Percentiles rank a stretch among this genome's conserved stretches.
Evolutionary conservation across 2,797 vertebrate genomes (phyloP).

Genomic region (Acipenser ruthenus): DNA sequence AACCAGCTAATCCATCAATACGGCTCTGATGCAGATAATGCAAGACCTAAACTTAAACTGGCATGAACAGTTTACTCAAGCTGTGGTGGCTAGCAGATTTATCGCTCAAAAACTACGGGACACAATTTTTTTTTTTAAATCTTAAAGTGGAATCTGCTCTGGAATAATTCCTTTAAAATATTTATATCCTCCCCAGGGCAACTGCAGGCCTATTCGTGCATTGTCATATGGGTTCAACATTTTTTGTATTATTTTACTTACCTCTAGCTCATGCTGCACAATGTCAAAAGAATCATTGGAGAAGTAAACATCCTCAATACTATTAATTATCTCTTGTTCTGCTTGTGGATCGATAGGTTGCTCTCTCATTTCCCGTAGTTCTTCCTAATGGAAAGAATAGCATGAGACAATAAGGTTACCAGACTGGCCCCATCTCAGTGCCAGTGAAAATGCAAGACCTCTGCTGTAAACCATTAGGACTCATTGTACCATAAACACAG

Average conservation of each 20-base stretch:
- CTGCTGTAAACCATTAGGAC: no score
- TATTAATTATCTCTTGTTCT: slow-evolving; percentile 92
- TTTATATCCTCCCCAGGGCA: neutral
- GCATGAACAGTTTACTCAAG: neutral
- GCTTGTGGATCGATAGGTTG: slow-evolving; percentile 85
- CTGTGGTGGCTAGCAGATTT: neutral
- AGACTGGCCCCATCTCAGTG: no score
- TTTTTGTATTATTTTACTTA: slow-evolving; percentile 39
- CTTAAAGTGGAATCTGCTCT: neutral
- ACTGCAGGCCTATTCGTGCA: neutral
- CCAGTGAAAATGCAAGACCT: no score
- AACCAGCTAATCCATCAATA: slow-evolving; percentile 56
- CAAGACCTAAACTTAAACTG: neutral
- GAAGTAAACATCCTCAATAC: slow-evolving; percentile 93
- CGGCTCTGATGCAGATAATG: slow-evolving; percentile 10
- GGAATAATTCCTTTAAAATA: neutral
- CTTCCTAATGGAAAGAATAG: slow-evolving; percentile 62
- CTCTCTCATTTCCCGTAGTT: slow-evolving; percentile 83
- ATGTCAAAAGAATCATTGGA: slow-evolving; percentile 90
- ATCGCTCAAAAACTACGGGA: slow-evolving; percentile 2
- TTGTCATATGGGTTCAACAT: no score
- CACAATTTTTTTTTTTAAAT: neutral
- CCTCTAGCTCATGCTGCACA: slow-evolving; percentile 91
- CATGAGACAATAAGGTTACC: no score
- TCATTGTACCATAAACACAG: no score